Conservation (phyloP, 1,140 invertebrate species). For the Drosophila kohkoa region DNA sequence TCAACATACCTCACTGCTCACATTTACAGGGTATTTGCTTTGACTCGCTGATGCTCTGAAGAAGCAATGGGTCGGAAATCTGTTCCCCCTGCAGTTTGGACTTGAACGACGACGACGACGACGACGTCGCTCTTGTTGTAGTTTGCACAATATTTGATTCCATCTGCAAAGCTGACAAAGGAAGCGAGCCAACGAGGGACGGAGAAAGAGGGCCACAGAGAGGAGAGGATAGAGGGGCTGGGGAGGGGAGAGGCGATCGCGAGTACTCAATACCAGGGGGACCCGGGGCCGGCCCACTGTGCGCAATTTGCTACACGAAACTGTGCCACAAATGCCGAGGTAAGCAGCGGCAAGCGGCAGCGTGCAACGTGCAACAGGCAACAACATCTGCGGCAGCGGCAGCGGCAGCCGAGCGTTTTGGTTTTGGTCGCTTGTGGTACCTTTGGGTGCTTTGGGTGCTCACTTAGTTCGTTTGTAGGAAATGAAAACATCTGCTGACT, state of each 20-base stretch:
- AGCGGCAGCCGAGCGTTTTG: neutral
- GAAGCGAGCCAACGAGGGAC: neutral
- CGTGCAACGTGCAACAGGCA: constrained; percentile 18
- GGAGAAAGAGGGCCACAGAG: neutral
- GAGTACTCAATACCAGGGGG: constrained; percentile 36
- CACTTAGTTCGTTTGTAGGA: constrained; percentile 67
- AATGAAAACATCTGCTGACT: constrained; percentile 84
- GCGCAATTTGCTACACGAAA: constrained; percentile 82
- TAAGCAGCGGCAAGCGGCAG: constrained; percentile 20
- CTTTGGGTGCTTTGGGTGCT: constrained; percentile 69
- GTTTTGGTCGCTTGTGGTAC: constrained; percentile 28
- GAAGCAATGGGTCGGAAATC: constrained; percentile 45
- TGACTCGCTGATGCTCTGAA: constrained; percentile 48
- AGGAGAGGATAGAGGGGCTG: neutral
- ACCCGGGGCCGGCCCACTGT: constrained; percentile 69
- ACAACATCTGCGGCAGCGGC: constrained; percentile 50
- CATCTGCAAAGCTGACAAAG: constrained; percentile 61
- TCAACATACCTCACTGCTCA: neutral
- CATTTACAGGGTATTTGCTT: constrained; percentile 12
- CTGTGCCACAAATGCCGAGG: constrained; percentile 62
- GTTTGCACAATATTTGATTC: constrained; percentile 84
- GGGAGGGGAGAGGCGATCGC: constrained; percentile 11
- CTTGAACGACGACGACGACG: constrained; percentile 70
- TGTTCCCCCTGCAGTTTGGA: constrained; percentile 56
- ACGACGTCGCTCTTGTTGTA: constrained; percentile 62